A percentile compares a stretch with the other conserved stretches of the same genome.
Evolutionary conservation across 2,113 vertebrate species (phyloP).

Genomic region (Cyanoderma ruficeps): DNA sequence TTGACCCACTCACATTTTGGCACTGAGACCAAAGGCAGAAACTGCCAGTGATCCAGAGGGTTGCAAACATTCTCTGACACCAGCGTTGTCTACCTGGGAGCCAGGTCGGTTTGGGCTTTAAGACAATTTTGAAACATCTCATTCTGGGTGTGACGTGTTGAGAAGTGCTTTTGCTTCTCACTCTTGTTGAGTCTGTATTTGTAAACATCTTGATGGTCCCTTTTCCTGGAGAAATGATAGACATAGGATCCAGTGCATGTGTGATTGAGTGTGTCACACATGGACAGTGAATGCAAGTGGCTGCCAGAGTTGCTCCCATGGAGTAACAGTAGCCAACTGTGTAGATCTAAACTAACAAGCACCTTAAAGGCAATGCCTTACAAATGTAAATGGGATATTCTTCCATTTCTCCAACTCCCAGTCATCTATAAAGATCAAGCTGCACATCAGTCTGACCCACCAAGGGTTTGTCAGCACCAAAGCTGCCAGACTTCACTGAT

Average conservation of each 20-base stretch:
- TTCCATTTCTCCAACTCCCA: neutral
- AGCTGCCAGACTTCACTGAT: neutral
- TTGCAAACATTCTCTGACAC: neutral
- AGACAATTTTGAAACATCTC: neutral
- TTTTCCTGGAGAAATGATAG: neutral
- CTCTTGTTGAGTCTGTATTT: neutral
- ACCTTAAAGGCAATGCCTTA: neutral
- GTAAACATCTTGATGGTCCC: neutral
- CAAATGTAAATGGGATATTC: neutral
- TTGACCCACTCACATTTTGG: neutral
- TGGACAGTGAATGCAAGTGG: neutral
- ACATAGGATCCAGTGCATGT: neutral
- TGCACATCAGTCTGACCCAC: neutral
- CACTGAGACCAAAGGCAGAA: neutral
- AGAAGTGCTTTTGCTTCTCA: neutral
- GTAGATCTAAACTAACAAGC: neutral
- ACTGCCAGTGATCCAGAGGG: neutral
- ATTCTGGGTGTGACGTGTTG: neutral
- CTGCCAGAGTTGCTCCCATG: neutral
- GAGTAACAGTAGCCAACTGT: neutral
- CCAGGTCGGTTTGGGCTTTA: neutral
- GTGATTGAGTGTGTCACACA: neutral
- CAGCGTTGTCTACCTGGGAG: rapidly evolving
- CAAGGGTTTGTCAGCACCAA: neutral
- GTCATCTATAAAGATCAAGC: neutral